A percentile compares a stretch with the other conserved stretches of the same genome.
Evolutionary conservation across 2,113 vertebrate genomes (phyloP).

Genomic region (Oreochromis niloticus): DNA sequence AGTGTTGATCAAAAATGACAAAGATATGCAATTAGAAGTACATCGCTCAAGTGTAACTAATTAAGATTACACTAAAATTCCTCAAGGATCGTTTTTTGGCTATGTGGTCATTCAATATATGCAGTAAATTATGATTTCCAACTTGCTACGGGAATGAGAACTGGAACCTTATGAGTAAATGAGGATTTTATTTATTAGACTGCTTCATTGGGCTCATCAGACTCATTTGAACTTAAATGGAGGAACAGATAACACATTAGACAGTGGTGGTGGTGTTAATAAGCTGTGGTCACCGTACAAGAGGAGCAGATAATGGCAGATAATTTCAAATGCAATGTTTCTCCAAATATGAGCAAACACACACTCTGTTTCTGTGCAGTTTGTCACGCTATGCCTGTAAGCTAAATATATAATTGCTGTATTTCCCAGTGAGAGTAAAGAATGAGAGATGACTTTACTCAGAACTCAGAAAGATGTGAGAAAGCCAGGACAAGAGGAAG

Average conservation of each 20-base stretch:
- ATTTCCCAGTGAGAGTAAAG: background rate
- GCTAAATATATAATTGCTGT: background rate
- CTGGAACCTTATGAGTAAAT: background rate
- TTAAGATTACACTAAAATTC: background rate
- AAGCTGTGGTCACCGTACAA: background rate
- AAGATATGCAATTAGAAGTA: background rate
- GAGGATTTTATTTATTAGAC: background rate
- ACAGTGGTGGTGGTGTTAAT: background rate
- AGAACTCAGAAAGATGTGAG: background rate
- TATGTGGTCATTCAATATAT: background rate
- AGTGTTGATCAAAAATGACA: no score
- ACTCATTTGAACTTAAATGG: background rate
- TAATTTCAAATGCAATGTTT: background rate
- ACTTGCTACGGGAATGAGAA: no score
- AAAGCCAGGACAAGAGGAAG: background rate
- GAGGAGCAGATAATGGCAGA: background rate
- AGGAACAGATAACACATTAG: background rate
- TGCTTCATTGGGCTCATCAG: background rate
- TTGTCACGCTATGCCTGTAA: background rate
- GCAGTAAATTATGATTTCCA: background rate
- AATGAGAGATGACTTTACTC: background rate
- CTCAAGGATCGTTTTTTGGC: background rate
- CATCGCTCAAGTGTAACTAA: background rate
- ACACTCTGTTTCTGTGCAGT: background rate
- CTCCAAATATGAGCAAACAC: background rate